These are phyloP conservation scores for Porphyrio hochstetteri DNA, from an alignment of 2,113 vertebrate genomes.

Conservation along the genomic window DNA sequence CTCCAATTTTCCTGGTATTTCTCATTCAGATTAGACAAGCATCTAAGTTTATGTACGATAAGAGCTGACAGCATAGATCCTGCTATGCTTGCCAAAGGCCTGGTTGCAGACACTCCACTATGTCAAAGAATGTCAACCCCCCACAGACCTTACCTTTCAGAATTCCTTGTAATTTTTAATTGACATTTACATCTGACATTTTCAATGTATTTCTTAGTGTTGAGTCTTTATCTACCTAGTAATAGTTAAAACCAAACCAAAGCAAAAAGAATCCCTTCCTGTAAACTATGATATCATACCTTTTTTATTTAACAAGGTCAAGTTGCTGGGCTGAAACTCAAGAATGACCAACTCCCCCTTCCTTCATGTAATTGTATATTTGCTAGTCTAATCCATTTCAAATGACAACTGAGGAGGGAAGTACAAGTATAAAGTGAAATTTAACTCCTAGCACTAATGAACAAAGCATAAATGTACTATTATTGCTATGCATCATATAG, in stretches of 20 bases:
- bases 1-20: conserved; percentile 71
- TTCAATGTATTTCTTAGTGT: conserved; percentile 79
- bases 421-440: not conserved
- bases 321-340: conserved; percentile 60
- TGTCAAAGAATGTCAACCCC: conserved; percentile 81
- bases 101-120: conserved; percentile 79
- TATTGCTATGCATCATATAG: not conserved
- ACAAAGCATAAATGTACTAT: not conserved
- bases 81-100: conserved; percentile 79
- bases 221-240: conserved; percentile 57
- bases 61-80: conserved; percentile 81
- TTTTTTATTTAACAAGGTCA: conserved; percentile 67
- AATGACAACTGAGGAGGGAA: not conserved
- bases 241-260: conserved; percentile 52
- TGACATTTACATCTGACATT: conserved; percentile 90
- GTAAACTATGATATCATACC: conserved; percentile 61
- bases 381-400: conserved; percentile 42
- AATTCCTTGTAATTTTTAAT: conserved; percentile 86
- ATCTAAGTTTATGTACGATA: conserved; percentile 75
- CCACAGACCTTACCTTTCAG: conserved; percentile 81
- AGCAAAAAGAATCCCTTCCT: conserved; percentile 36
- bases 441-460: not conserved
- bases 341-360: conserved; percentile 57
- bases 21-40: conserved; percentile 80
- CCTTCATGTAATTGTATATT: not conserved